Evolutionary conservation across 2,888 invertebrate species (phyloP), one percentile per base, ranked within the genome.

Genomic region (Callosobruchus maculatus): DNA sequence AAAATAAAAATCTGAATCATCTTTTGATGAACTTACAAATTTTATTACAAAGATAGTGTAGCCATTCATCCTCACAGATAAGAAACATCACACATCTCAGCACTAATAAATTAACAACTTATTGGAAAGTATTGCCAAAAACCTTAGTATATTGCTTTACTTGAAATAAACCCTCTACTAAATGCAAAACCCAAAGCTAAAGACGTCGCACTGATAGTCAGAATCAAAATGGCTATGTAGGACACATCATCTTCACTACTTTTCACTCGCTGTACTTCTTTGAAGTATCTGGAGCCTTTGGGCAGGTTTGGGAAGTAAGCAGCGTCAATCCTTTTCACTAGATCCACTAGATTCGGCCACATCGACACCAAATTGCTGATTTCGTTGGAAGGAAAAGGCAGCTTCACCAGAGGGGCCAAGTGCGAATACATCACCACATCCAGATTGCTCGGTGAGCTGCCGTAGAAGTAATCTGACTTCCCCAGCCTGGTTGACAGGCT

Each of bases 351-450:
- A 88, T 96, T 97, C 70, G 93, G 91, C 85, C 94, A 95, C 74
- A 93, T 92, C 0, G 78, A 72, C 21, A 85, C 72, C 2, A 78
- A 67, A 72, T 74, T 77, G 20, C 67, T 73, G 49, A 80, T 67
- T 20, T 84, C 83, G 80, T 93, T 91, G 81, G 93, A 94, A 30
- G 95, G 94, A 84, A 97, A 91, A 4, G 96, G 95, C 26, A 93
- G 91, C 86, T 96, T 95, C 20, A 94, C 88, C 70, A 98, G 87
- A 0, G 96, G 95, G 0, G 97, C 95, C 26, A 98, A 88, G 86
- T 96, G 96, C 0, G 97, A 94, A 86, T 96, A 98, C 4, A 97
- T 92, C 70, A 93, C 89, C 0, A 96, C 96, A 88, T 99, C 98
- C 77, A 98, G 89, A 0, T 94, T 93, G 7, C 93, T 92, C 0